Percentiles rank a stretch among this genome's conserved stretches.
phyloP scores from a whole-genome alignment of 2,888 invertebrate genomes.

The Galeruca laticollis region DNA sequence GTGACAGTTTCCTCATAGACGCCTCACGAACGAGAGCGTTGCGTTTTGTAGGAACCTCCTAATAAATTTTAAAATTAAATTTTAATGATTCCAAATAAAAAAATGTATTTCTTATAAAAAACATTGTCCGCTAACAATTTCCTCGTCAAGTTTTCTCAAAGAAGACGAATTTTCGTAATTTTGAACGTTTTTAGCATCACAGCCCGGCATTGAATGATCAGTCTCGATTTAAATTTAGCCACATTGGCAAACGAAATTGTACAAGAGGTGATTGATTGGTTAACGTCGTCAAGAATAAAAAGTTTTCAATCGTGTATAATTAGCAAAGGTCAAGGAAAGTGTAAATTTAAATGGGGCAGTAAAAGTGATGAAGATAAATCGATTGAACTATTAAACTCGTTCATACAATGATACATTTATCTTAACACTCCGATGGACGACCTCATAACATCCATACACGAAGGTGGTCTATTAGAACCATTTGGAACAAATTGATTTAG shows the following conservation, averaged over 20 bases:
- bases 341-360: not conserved
- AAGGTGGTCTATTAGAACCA: too few relatives aligned
- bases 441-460: too few relatives aligned
- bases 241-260: conserved; percentile 36
- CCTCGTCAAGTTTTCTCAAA: not conserved
- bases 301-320: conserved; percentile 12
- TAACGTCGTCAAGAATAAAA: conserved; percentile 6
- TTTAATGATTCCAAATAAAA: too few relatives aligned
- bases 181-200: not conserved
- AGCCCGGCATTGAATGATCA: conserved; percentile 17
- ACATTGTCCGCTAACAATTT: too few relatives aligned
- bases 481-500: too few relatives aligned
- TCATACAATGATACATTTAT: too few relatives aligned
- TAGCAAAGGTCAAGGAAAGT: conserved; percentile 17
- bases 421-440: too few relatives aligned
- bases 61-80: too few relatives aligned
- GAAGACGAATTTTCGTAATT: not conserved
- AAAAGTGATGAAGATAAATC: not conserved
- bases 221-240: conserved; percentile 29
- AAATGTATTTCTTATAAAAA: too few relatives aligned
- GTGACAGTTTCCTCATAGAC: conserved; percentile 59
- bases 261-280: conserved; percentile 23
- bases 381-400: not conserved
- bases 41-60: conserved; percentile 59
- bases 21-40: conserved; percentile 62